Percentiles rank a stretch among this genome's conserved stretches.
Evolutionary conservation across 2,888 invertebrate genomes (phyloP).

Genomic region (Tiphia femorata): DNA sequence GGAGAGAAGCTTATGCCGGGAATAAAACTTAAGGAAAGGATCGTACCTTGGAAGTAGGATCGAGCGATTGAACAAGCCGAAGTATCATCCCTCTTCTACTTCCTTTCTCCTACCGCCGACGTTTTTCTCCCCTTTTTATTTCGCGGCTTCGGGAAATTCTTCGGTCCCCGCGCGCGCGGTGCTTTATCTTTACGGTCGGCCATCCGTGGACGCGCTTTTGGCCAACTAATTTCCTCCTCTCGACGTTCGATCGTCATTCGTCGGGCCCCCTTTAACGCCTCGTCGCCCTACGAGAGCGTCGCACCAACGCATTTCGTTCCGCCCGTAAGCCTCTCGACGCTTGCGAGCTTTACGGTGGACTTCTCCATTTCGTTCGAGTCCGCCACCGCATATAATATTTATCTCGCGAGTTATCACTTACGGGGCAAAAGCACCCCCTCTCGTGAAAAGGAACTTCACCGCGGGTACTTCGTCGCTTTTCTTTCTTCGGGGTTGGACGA

Average conservation of each 20-base stretch:
- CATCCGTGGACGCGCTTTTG: constrained; percentile 42
- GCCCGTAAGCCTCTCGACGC: not conserved
- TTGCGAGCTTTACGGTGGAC: constrained; percentile 25
- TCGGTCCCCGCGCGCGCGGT: not conserved
- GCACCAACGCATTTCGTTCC: constrained; percentile 53
- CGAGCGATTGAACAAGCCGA: constrained; percentile 14
- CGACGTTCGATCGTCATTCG: constrained; percentile 67
- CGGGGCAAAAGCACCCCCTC: too few relatives aligned
- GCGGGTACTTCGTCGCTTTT: too few relatives aligned
- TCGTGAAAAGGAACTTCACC: too few relatives aligned
- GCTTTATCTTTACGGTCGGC: constrained; percentile 58
- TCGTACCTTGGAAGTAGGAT: too few relatives aligned
- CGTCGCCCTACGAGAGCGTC: constrained; percentile 30
- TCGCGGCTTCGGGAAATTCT: constrained; percentile 9
- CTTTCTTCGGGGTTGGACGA: too few relatives aligned
- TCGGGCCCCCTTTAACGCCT: constrained; percentile 53
- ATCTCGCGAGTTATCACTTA: constrained; percentile 64
- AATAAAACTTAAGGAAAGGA: constrained; percentile 58
- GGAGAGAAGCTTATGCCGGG: constrained; percentile 57
- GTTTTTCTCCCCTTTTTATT: constrained; percentile 32
- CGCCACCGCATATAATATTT: constrained; percentile 62
- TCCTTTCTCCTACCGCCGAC: constrained; percentile 31
- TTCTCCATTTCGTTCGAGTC: constrained; percentile 57
- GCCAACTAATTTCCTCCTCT: constrained; percentile 66
- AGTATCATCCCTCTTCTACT: constrained; percentile 18